phyloP scores from a whole-genome alignment of 2,797 vertebrate genomes.

The Lemur catta region DNA sequence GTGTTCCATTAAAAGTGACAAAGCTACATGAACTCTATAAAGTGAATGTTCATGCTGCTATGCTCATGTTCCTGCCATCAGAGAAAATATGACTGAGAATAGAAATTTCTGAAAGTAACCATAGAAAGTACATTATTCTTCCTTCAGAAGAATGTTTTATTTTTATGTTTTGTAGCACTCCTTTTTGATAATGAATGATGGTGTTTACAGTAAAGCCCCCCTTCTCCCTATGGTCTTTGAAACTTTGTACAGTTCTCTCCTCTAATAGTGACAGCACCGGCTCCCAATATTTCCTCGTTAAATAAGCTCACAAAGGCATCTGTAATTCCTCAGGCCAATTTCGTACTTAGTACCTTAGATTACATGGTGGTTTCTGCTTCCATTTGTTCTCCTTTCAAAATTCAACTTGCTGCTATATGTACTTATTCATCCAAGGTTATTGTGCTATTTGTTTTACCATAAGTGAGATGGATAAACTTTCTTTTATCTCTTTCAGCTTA shows the following conservation, averaged over 20 bases:
- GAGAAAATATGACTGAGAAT: background rate
- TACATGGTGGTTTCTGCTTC: background rate
- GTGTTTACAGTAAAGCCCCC: background rate
- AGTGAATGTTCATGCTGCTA: background rate
- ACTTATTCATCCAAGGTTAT: background rate
- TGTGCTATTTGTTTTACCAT: background rate
- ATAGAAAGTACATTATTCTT: background rate
- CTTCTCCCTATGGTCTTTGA: background rate
- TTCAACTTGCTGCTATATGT: background rate
- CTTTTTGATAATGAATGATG: conserved; percentile 22
- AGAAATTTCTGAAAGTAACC: background rate
- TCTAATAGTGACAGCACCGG: background rate
- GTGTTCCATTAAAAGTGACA: background rate
- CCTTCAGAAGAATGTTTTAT: background rate
- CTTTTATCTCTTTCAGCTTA: background rate
- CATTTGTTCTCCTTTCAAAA: background rate
- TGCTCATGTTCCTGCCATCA: background rate
- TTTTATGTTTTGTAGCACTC: background rate
- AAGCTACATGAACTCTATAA: background rate
- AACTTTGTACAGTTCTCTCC: background rate
- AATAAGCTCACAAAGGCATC: background rate
- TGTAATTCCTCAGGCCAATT: background rate
- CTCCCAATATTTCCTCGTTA: background rate
- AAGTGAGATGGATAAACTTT: background rate
- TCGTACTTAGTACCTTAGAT: background rate